Evolutionary conservation across 2,113 vertebrate species (phyloP).

Genomic region (Odobenus rosmarus): DNA sequence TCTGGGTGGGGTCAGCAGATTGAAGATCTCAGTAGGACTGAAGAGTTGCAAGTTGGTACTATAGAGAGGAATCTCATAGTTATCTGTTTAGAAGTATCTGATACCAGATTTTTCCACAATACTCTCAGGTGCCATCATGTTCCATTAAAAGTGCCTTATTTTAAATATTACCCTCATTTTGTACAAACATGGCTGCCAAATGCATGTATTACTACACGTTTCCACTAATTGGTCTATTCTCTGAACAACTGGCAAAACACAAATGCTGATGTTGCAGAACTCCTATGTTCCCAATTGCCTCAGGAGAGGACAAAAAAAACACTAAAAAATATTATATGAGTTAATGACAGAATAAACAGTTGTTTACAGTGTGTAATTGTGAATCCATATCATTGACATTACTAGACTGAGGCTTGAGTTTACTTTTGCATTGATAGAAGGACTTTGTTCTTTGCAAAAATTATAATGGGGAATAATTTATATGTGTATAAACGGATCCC

Average conservation of each 20-base stretch:
- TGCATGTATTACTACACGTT: slow-evolving; percentile 40
- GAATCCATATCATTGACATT: not conserved
- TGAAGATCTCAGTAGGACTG: not conserved
- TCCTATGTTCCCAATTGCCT: not conserved
- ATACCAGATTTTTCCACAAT: not conserved
- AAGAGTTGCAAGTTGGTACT: not conserved
- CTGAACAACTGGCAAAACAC: slow-evolving; percentile 42
- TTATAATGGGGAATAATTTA: not conserved
- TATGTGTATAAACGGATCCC: not conserved
- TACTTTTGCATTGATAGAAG: not conserved
- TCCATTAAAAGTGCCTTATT: slow-evolving; percentile 57
- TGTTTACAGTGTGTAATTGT: not conserved
- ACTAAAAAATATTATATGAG: not conserved
- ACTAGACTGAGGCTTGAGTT: not conserved
- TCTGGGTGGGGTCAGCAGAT: not conserved
- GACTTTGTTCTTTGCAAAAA: not conserved
- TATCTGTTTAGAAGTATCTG: slow-evolving; percentile 22
- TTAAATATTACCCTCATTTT: slow-evolving; percentile 67
- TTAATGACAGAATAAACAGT: not conserved
- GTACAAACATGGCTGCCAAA: slow-evolving; percentile 62
- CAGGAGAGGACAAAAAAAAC: not conserved
- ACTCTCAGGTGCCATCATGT: slow-evolving; percentile 58
- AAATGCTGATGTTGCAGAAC: slow-evolving; percentile 45
- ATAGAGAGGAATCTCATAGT: not conserved
- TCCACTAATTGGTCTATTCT: slow-evolving; percentile 58